These are phyloP conservation scores for Stenodema calcarata DNA, from an alignment of 2,888 invertebrate species.

Conservation along the genomic window DNA sequence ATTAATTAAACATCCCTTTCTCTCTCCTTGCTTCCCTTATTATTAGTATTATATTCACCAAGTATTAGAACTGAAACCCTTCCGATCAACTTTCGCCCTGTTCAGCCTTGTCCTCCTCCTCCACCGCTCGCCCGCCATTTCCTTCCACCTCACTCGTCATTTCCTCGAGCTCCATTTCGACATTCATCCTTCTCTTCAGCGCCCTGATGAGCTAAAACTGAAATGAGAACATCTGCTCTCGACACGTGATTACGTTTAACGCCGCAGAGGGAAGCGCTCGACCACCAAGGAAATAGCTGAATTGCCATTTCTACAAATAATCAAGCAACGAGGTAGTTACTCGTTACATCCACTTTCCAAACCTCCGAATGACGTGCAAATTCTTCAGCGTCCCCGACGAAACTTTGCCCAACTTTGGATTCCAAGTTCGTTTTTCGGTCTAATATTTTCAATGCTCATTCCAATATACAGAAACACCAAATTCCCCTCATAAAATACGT, in stretches of 20 bases:
- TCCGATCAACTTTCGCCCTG: conserved; percentile 32
- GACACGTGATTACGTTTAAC: conserved; percentile 21
- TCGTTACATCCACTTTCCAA: too few relatives aligned
- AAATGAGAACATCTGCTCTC: conserved; percentile 37
- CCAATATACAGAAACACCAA: too few relatives aligned
- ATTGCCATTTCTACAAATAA: too few relatives aligned
- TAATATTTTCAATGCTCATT: too few relatives aligned
- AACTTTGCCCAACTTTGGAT: too few relatives aligned
- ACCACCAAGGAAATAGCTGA: neutral
- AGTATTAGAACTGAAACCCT: conserved; percentile 41
- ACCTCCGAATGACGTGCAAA: too few relatives aligned
- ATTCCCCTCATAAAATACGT: too few relatives aligned
- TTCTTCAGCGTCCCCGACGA: too few relatives aligned
- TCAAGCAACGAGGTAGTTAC: too few relatives aligned
- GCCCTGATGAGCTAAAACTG: neutral
- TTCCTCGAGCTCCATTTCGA: conserved; percentile 40
- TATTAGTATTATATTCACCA: conserved; percentile 46
- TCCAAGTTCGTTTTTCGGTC: too few relatives aligned
- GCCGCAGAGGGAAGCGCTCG: neutral
- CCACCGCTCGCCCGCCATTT: neutral
- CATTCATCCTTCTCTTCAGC: conserved; percentile 32
- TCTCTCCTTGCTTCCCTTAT: conserved; percentile 45
- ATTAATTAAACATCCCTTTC: conserved; percentile 55
- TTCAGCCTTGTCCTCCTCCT: neutral
- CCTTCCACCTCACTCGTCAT: neutral